Evolutionary conservation across 2,113 vertebrate genomes (phyloP).

Genomic region (Typhlomys cinereus): DNA sequence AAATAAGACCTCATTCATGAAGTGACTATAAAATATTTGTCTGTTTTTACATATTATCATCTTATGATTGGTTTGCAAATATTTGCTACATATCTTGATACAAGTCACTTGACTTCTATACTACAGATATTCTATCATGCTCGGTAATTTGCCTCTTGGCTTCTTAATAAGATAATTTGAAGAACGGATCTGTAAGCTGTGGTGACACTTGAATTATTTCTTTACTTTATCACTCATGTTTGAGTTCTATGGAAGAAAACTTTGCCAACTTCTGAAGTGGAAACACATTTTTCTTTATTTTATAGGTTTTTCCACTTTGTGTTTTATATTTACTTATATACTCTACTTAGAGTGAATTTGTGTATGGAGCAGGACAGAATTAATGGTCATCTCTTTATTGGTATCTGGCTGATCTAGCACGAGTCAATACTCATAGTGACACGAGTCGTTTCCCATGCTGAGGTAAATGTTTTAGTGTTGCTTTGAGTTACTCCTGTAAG

Average conservation of each 20-base stretch:
- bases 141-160: background rate
- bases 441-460: background rate
- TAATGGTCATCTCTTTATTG: background rate
- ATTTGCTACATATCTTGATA: background rate
- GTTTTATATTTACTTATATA: background rate
- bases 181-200: background rate
- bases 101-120: background rate
- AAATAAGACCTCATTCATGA: background rate
- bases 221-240: background rate
- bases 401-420: background rate
- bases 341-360: background rate
- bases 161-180: background rate
- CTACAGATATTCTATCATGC: background rate
- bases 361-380: background rate
- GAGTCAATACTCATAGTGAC: too few relatives aligned
- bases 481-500: background rate
- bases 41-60: background rate
- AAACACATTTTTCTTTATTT: background rate
- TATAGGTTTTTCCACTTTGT: background rate
- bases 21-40: background rate
- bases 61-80: background rate
- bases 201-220: background rate
- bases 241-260: background rate
- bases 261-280: background rate
- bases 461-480: background rate